Evolutionary conservation across 92 coral and sea anemone genomes (phyloP).

Genomic region (Palythoa grandiflora): DNA sequence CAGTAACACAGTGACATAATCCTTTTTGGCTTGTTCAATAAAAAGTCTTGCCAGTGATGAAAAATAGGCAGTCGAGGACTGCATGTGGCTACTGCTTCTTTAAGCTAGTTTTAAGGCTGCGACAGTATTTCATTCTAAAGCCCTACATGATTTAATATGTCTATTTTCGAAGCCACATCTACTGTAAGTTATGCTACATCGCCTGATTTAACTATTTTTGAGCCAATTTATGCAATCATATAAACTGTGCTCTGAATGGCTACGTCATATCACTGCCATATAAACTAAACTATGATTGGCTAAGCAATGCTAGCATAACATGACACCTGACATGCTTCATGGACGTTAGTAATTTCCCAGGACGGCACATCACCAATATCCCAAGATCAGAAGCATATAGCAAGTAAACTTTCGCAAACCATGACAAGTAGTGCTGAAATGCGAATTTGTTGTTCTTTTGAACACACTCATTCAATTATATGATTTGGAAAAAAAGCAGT

Average conservation of each 20-base stretch:
- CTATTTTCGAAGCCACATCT: background rate
- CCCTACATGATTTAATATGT: constrained; percentile 2
- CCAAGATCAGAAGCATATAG: background rate
- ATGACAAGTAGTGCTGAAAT: background rate
- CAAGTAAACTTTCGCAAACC: background rate
- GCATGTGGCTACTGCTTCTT: no score
- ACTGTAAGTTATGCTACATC: no score
- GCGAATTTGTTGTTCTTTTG: no score
- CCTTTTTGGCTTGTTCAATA: constrained; percentile 4
- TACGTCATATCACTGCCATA: background rate
- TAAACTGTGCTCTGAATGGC: background rate
- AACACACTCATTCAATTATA: background rate
- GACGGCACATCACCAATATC: background rate
- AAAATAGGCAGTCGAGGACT: background rate
- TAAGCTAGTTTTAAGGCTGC: no score
- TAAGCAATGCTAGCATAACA: no score
- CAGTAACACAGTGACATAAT: constrained; percentile 7
- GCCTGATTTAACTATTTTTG: no score
- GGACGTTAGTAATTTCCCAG: background rate
- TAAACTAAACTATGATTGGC: no score
- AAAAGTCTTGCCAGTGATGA: constrained; percentile 5
- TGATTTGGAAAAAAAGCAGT: background rate
- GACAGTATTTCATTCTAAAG: no score
- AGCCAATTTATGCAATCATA: no score
- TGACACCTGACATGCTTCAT: no score